Evolutionary conservation across 1,140 invertebrate genomes (phyloP).

Genomic region (Drosophila serrata): DNA sequence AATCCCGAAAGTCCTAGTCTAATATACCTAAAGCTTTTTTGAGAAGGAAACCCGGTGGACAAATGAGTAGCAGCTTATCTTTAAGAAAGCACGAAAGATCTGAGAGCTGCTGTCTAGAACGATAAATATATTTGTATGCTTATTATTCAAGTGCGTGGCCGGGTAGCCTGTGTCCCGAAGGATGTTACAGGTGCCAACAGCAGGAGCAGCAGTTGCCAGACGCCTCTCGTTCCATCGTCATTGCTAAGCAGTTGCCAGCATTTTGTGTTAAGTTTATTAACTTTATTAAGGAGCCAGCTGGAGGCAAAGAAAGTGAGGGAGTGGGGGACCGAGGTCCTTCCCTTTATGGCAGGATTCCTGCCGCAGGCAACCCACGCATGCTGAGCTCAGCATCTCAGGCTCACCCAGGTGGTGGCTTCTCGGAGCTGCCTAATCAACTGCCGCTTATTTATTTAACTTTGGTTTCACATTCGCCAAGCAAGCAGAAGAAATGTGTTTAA

Average conservation of each 20-base stretch:
- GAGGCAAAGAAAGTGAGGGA: neutral
- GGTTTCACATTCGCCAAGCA: conserved; percentile 67
- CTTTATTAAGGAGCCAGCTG: conserved; percentile 60
- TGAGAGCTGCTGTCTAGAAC: conserved; percentile 33
- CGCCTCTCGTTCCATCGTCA: neutral
- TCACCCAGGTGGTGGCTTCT: conserved; percentile 8
- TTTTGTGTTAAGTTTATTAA: conserved; percentile 69
- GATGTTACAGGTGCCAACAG: conserved; percentile 68
- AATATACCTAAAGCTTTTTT: neutral
- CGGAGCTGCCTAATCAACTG: conserved; percentile 70
- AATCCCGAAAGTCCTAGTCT: neutral
- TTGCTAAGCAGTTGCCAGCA: conserved; percentile 57
- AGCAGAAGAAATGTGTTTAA: conserved; percentile 49
- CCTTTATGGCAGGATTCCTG: conserved; percentile 12
- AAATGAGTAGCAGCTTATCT: conserved; percentile 14
- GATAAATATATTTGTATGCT: conserved; percentile 64
- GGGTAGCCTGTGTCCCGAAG: conserved; percentile 44
- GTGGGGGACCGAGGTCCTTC: neutral
- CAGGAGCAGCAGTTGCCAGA: conserved; percentile 9
- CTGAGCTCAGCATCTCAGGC: conserved; percentile 33
- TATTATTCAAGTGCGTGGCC: conserved; percentile 71
- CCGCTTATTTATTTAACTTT: conserved; percentile 80
- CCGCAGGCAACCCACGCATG: conserved; percentile 59
- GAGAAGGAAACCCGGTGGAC: neutral
- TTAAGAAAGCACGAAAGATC: neutral